Conservation (phyloP, 2,797 vertebrate species). For the Sebastes oblongus region DNA sequence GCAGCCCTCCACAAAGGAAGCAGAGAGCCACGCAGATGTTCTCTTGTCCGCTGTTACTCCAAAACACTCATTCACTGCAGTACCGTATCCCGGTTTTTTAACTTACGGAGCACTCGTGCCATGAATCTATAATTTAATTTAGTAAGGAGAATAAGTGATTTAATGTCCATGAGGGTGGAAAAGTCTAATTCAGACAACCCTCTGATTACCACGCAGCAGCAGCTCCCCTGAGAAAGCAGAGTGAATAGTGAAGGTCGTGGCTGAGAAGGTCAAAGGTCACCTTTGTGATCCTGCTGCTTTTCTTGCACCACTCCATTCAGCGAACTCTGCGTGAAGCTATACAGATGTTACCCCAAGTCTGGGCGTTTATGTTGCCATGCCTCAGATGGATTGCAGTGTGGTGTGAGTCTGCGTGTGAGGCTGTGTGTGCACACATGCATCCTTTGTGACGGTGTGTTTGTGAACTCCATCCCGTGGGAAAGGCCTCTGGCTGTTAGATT, state of each 20-base stretch:
- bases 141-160: neutral
- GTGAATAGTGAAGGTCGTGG: constrained; percentile 19
- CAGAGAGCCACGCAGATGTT: constrained; percentile 60
- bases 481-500: constrained; percentile 54
- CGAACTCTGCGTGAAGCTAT: constrained; percentile 27
- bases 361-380: neutral
- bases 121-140: constrained; percentile 12
- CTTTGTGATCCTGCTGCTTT: constrained; percentile 25
- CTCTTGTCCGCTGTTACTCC: constrained; percentile 14
- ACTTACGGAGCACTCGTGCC: neutral
- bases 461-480: constrained; percentile 70
- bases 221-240: constrained; percentile 10
- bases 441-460: constrained; percentile 16
- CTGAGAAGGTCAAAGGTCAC: constrained; percentile 54
- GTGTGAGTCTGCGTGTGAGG: constrained; percentile 23
- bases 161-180: neutral
- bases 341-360: constrained; percentile 49
- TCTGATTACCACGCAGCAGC: constrained; percentile 31
- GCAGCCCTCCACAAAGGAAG: constrained; percentile 51
- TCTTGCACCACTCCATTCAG: neutral
- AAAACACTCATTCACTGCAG: constrained; percentile 19
- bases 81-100: neutral
- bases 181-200: neutral
- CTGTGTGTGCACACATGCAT: neutral
- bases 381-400: constrained; percentile 51